Percentiles rank a stretch among this genome's conserved stretches.
These are phyloP conservation scores for Gastracanthus pulcherrimus DNA, from an alignment of 2,888 invertebrate species.

Conservation along the genomic window DNA sequence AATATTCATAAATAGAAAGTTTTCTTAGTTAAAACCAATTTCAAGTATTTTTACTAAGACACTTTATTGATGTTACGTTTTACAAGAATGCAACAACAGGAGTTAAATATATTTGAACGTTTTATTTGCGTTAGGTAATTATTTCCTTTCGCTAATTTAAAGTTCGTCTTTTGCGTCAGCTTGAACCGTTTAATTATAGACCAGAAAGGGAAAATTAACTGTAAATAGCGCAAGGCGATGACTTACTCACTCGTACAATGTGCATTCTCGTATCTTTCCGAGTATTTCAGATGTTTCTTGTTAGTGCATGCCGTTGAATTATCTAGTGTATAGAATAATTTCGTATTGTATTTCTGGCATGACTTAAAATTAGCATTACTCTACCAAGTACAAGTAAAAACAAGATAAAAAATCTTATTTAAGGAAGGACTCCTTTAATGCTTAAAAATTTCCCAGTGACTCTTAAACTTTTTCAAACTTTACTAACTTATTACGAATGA, in stretches of 20 bases:
- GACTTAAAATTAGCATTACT: background rate
- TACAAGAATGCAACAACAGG: background rate
- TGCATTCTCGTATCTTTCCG: background rate
- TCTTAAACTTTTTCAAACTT: too few species aligned
- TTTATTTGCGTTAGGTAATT: background rate
- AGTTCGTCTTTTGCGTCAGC: background rate
- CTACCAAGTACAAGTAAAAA: too few species aligned
- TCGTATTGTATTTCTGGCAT: background rate
- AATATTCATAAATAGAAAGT: too few species aligned
- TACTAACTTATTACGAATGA: too few species aligned
- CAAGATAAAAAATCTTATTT: too few species aligned
- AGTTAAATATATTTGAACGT: background rate
- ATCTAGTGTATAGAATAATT: slow-evolving; percentile 3
- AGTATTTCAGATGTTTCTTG: slow-evolving; percentile 1
- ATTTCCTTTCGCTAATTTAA: background rate
- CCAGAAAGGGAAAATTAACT: background rate
- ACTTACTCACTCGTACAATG: background rate
- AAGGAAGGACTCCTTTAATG: too few species aligned
- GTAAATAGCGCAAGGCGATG: background rate
- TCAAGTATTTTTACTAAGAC: too few species aligned
- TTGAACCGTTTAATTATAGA: background rate
- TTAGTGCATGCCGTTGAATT: background rate
- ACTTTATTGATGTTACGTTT: background rate
- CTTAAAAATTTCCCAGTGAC: too few species aligned
- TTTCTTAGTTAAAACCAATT: too few species aligned